Evolutionary conservation across 2,888 invertebrate genomes (phyloP), one percentile per base, ranked within the genome.

Genomic region (Agrochola litura): DNA sequence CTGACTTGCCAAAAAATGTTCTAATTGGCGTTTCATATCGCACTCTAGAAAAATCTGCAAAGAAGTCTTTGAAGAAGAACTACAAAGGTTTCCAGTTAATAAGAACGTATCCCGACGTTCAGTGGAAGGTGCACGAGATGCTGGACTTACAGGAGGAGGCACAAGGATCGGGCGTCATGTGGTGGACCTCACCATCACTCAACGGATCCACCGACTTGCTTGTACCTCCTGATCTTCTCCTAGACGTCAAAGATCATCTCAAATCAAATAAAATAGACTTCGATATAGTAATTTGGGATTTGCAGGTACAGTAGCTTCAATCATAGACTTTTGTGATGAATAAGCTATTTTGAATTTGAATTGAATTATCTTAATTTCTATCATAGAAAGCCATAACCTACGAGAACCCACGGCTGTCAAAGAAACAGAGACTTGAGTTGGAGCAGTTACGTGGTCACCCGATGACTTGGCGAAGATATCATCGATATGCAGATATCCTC

Each of bases 381-480:
- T 79, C 81, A 43, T 77, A 97, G 97, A 98, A 98, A 96, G 97
- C 97, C 0, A 98, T 98, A 77, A 95, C 96, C 14, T 97, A 97
- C 88, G 98, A 98, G 90, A 98, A 98, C 89, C 97, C 97, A 6
- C 97, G 97, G 88, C 96, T 97, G 86, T 97, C 97, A 0, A 97
- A 97, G 89, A 97, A 97, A 82, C 97, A 97, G 83, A 95, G 97
- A 77, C 91, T 97, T 19, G 97, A 97, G 88, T 89, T 97, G 67
- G 97, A 97, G 82, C 97, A 96, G 43, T 90, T 94, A 46, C 96
- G 97, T 78, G 97, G 97, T 2, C 98, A 98, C 87, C 97, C 97
- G 2, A 96, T 98, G 97, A 98, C 98, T 1, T 98, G 98, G 98
- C 97, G 97, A 72, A 96, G 97, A 66, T 98, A 98, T 90, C 98